Evolutionary conservation across 2,888 invertebrate genomes (phyloP), one percentile per base, ranked within the genome.

Genomic region (Orthonevra nobilis): DNA sequence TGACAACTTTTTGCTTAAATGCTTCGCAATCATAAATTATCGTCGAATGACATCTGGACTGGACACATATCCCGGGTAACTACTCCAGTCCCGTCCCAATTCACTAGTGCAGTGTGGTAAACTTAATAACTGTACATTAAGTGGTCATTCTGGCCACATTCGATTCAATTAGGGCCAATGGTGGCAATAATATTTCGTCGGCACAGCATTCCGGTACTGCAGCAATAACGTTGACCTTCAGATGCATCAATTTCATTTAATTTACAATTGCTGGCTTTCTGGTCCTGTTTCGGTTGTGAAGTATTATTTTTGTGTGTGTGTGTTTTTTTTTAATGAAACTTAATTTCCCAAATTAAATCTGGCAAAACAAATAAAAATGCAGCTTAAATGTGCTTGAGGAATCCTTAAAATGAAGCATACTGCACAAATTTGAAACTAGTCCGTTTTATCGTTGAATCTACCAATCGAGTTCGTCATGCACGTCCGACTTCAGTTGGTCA

Each of bases 1-100:
- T 75, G 68, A 61, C 74, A 75, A 75, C 68, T 68, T 75, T 75
- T 75, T 61, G 48, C 34, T 68, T 75, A 68, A 68, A 68, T 68
- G 61, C 61, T 68, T 68, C 17, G 40, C 68, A 75, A 61, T 75
- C 74, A 75, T 75, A 75, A 75, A 75, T 75, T 75, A 68, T 56
- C 46, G 40, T 48, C 61, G 46, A 68, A 75, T 68, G 68, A 48
- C 68, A 68, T 75, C 74, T 75, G 68, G 54, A 44, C 26, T 38
- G 74, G 74, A 75, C 74, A 75, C 68, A 61, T 52, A 75, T 50
- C 56, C 56, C 40, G 14, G 34, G 23, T 9, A 15, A 36, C 36
- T 58, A 32, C 40, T 34, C 23, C 23, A 12, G 26, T 32, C 12
- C 12, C 17, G n/a, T 9, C 9, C 28, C 48, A 14, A 5, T 28